These are phyloP conservation scores for Anthophora plumipes DNA, from an alignment of 2,888 invertebrate genomes.

Conservation along the genomic window DNA sequence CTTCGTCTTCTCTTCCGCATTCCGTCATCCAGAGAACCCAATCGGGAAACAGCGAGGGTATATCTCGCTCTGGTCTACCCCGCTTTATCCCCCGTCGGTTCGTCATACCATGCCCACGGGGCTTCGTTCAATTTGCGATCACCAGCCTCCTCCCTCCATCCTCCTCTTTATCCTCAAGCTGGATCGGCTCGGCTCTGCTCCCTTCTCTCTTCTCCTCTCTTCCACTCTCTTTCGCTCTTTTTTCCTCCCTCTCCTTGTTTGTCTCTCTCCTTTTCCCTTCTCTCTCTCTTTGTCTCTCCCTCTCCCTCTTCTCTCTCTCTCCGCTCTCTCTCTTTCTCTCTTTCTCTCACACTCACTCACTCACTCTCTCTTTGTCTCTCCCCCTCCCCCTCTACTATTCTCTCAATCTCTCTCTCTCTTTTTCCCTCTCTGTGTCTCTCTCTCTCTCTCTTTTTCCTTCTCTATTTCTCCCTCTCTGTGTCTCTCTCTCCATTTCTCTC, in stretches of 20 bases:
- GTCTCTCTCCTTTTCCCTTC: no score
- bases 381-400: constrained; percentile 29
- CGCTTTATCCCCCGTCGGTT: constrained; percentile 56
- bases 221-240: background rate
- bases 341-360: no score
- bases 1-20: constrained; percentile 37
- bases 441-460: constrained; percentile 1
- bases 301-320: background rate
- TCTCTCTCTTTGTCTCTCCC: no score
- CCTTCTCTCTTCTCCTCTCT: background rate
- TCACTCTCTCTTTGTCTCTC: background rate
- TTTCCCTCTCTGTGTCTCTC: no score
- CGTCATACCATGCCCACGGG: constrained; percentile 70
- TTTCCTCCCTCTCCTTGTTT: background rate
- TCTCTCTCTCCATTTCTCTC: background rate
- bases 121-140: constrained; percentile 75
- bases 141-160: background rate
- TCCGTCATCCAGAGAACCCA: constrained; percentile 33
- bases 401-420: constrained; percentile 32
- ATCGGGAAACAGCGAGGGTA: constrained; percentile 32
- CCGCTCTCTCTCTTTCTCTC: constrained; percentile 34
- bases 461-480: no score
- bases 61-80: constrained; percentile 33
- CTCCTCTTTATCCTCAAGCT: no score
- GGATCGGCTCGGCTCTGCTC: no score